Evolutionary conservation across 1,140 invertebrate species (phyloP).

Genomic region (Propsilocerus akamusi): DNA sequence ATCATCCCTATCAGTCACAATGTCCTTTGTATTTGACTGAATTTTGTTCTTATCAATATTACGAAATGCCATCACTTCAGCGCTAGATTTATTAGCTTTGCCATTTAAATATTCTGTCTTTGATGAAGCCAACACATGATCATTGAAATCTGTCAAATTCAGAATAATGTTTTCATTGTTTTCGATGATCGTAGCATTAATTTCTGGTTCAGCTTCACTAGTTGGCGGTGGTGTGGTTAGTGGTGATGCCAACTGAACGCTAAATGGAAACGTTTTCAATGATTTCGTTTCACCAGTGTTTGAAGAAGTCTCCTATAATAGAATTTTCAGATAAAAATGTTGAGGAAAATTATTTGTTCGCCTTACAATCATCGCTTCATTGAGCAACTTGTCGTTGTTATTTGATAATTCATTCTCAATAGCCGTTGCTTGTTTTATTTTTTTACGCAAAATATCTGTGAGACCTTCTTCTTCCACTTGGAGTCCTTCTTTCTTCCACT

Average conservation of each 20-base stretch:
- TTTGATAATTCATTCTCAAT: not conserved
- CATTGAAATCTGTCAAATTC: not conserved
- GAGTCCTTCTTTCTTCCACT: constrained; percentile 57
- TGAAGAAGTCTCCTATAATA: not conserved
- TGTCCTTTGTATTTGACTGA: constrained; percentile 24
- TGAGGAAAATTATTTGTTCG: not conserved
- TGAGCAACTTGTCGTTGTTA: not conserved
- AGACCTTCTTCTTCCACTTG: constrained; percentile 67
- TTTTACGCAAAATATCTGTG: constrained; percentile 43
- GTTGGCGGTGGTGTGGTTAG: constrained; percentile 5
- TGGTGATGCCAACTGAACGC: not conserved
- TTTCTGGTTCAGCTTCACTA: not conserved
- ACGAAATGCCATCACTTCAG: constrained; percentile 8
- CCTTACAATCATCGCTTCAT: not conserved
- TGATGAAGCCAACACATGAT: not conserved
- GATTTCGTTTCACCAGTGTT: not conserved
- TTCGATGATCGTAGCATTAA: constrained; percentile 5
- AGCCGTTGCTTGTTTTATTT: constrained; percentile 31
- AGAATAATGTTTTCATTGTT: constrained; percentile 1
- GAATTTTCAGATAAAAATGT: not conserved
- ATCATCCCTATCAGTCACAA: constrained; percentile 21
- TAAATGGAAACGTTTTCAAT: not conserved
- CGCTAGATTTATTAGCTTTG: not conserved
- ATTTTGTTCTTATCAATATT: constrained; percentile 22
- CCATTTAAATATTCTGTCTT: not conserved